A percentile compares a stretch with the other conserved stretches of the same genome.
phyloP scores from a whole-genome alignment of 2,113 vertebrate species.

The Thymallus thymallus region DNA sequence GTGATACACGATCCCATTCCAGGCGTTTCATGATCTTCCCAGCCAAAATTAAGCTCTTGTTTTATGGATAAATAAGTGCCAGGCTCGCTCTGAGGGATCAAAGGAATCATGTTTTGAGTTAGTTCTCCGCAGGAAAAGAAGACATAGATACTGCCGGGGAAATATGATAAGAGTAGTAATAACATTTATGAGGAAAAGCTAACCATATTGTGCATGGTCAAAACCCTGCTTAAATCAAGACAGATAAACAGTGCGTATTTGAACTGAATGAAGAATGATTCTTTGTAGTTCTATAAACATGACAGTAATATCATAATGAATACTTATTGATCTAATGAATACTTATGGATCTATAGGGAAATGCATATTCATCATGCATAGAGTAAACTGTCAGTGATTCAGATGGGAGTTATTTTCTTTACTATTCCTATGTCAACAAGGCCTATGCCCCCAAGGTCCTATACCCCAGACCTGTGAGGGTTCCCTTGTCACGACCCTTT shows the following conservation, averaged over 20 bases:
- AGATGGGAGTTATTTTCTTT: constrained; percentile 50
- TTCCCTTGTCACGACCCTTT: constrained; percentile 44
- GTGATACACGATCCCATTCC: constrained; percentile 42
- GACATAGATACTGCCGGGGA: constrained; percentile 52
- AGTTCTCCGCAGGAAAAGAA: constrained; percentile 60
- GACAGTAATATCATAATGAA: background rate
- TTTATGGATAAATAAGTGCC: constrained; percentile 62
- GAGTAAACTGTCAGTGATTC: background rate
- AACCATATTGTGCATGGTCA: constrained; percentile 20
- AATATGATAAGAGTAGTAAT: constrained; percentile 59
- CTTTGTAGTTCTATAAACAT: background rate
- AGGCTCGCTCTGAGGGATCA: constrained; percentile 40
- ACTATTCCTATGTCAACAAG: constrained; percentile 19
- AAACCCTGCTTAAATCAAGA: constrained; percentile 23
- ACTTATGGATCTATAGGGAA: background rate
- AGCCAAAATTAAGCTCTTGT: constrained; percentile 40
- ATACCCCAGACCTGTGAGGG: constrained; percentile 26
- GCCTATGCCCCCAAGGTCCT: constrained; percentile 27
- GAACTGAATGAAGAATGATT: background rate
- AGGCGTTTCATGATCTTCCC: constrained; percentile 23
- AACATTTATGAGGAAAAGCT: constrained; percentile 45
- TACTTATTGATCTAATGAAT: background rate
- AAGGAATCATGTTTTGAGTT: constrained; percentile 65
- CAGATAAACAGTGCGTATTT: constrained; percentile 8
- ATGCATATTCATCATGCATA: background rate